Evolutionary conservation across 2,797 vertebrate genomes (phyloP).

Genomic region (Botia kubotai): DNA sequence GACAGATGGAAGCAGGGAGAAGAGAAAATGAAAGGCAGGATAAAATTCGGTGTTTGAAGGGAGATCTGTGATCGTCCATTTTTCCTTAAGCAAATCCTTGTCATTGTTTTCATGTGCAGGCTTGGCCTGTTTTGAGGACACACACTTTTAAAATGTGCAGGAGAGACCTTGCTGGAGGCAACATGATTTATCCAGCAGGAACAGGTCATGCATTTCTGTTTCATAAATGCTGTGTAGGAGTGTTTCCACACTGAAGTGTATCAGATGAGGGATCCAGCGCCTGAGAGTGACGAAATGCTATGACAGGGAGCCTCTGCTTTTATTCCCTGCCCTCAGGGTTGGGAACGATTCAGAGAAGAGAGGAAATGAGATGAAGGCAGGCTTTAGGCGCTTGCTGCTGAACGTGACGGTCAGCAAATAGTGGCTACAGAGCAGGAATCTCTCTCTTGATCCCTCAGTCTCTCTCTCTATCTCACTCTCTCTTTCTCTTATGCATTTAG

Average conservation of each 20-base stretch:
- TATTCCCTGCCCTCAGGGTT: constrained; percentile 22
- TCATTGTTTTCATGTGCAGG: background rate
- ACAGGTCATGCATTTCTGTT: constrained; percentile 36
- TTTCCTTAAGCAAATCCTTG: constrained; percentile 26
- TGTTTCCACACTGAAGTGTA: constrained; percentile 33
- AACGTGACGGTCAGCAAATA: constrained; percentile 15
- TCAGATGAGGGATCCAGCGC: constrained; percentile 38
- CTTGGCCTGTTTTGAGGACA: constrained; percentile 15
- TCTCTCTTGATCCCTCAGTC: background rate
- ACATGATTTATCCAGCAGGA: constrained; percentile 22
- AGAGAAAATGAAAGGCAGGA: background rate
- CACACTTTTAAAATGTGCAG: constrained; percentile 21
- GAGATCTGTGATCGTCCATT: constrained; percentile 5
- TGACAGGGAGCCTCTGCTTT: constrained; percentile 19
- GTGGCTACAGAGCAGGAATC: background rate
- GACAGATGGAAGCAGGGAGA: background rate
- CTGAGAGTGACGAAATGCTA: constrained; percentile 22
- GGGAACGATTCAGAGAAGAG: constrained; percentile 59
- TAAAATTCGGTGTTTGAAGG: background rate
- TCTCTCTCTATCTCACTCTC: too few relatives aligned
- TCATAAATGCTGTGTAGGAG: constrained; percentile 31
- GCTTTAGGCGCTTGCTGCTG: constrained; percentile 16
- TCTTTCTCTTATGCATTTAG: background rate
- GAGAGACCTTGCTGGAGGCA: constrained; percentile 24
- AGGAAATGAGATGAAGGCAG: constrained; percentile 40